Percentiles rank a stretch among this genome's conserved stretches.
Evolutionary conservation across 2,113 vertebrate species (phyloP).

Genomic region (Octodon degus): DNA sequence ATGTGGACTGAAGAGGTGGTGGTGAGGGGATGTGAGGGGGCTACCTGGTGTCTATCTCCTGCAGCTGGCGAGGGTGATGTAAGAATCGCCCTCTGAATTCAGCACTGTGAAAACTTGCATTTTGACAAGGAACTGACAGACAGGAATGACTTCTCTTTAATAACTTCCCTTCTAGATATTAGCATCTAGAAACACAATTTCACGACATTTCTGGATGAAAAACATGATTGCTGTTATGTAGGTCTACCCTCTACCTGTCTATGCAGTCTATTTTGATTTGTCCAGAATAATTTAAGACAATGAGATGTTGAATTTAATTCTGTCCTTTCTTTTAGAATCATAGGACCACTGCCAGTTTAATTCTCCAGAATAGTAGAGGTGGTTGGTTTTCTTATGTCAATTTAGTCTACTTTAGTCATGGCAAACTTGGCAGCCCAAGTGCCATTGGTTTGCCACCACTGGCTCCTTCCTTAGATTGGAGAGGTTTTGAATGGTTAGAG

Average conservation of each 20-base stretch:
- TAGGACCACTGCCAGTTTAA: not conserved
- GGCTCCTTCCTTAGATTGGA: not conserved
- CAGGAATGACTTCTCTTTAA: not conserved
- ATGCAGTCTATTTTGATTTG: not conserved
- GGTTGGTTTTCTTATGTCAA: not conserved
- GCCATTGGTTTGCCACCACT: not conserved
- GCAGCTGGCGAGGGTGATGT: not conserved
- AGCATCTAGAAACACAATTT: not conserved
- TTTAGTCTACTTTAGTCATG: not conserved
- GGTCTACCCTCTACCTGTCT: not conserved
- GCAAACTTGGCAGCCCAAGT: not conserved
- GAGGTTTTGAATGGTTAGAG: not conserved
- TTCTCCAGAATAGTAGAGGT: not conserved
- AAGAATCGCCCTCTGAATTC: not conserved
- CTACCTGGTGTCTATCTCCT: too few relatives aligned
- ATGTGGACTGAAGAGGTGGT: not conserved
- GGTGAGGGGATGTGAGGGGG: not conserved
- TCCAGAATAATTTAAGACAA: not conserved
- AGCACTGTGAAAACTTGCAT: not conserved
- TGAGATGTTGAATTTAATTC: not conserved
- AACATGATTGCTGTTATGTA: not conserved
- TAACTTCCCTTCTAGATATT: not conserved
- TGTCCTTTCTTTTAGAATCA: not conserved
- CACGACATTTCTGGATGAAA: not conserved
- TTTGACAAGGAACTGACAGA: not conserved